Base-by-base conservation (phyloP, 2,797 vertebrate genomes). In the Poecilia picta region DNA sequence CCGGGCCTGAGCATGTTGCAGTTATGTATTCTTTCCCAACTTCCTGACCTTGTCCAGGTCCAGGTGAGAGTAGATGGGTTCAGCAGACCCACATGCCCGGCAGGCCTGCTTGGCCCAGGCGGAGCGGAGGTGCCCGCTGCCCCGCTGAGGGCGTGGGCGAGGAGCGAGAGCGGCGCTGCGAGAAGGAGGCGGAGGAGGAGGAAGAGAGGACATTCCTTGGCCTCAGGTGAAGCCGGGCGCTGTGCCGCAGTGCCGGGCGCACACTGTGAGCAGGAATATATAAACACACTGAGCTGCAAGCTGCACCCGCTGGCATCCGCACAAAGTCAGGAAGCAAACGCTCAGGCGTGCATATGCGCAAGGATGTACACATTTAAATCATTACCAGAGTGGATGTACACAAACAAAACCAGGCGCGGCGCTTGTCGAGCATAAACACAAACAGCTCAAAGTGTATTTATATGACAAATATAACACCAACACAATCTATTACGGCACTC, bases 121-220 rank as follows among this genome's bases (percentile, higher is more conserved):
- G 47, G 87, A 53, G 89, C 76, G 85, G 89, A 91, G 92, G 91
- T 87, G 87, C 88, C 89, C 85, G 82, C 85, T 73, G 82, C 83
- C 92, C 89, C n/a, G 87, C 89, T 76, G 89, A 84, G 88, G 90
- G 86, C 80, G 92, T 92, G 92, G 93, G 93, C 87, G 90, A 85
- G 71, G 87, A 85, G 89, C 85, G 91, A 85, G 89, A 92, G 90
- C 85, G 81, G 86, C 68, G 88, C 88, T 88, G 93, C 72, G 88
- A 82, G 80, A 81, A 81, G 78, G 83, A 79, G 80, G 73, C 72
- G 84, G 87, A 80, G 80, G 73, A 82, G 84, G 86, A 85, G 80
- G 85, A 81, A 55, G 86, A 86, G 89, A 95, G 94, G 94, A 94
- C 93, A 92, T 94, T 93, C 94, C 93, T 93, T 93, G 91, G 93